Evolutionary conservation across 2,888 invertebrate genomes (phyloP).

Genomic region (Spodoptera picta): DNA sequence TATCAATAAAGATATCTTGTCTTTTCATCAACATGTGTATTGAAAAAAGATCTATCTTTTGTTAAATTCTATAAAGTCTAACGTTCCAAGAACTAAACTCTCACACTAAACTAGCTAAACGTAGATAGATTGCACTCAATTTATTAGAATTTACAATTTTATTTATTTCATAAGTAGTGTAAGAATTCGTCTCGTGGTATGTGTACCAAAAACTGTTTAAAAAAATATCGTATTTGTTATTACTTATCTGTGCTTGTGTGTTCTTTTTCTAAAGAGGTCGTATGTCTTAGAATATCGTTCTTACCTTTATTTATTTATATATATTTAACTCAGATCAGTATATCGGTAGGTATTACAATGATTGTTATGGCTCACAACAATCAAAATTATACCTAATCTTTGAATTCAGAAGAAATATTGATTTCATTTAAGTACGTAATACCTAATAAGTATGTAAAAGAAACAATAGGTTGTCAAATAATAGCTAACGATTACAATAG

Average conservation of each 20-base stretch:
- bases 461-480: no score
- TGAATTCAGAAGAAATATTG: no score
- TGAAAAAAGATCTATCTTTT: slow-evolving; percentile 30
- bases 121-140: slow-evolving; percentile 71
- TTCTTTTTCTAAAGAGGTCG: slow-evolving; percentile 41
- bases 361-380: no score
- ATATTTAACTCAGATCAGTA: no score
- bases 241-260: slow-evolving; percentile 30
- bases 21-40: slow-evolving; percentile 26
- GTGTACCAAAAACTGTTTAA: slow-evolving; percentile 38
- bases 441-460: no score
- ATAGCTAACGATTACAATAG: no score
- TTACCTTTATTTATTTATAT: no score
- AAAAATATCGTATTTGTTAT: slow-evolving; percentile 33
- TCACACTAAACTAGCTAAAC: slow-evolving; percentile 67
- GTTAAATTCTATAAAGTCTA: slow-evolving; percentile 47
- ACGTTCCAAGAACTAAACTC: slow-evolving; percentile 60
- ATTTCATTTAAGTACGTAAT: no score
- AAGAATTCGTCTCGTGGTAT: slow-evolving; percentile 52
- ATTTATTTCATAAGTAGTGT: slow-evolving; percentile 53
- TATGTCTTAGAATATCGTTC: slow-evolving; percentile 2
- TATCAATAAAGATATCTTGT: neutral
- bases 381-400: no score
- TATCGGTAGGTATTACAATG: no score
- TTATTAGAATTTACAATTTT: slow-evolving; percentile 61